Percentiles rank a stretch among this genome's conserved stretches.
phyloP scores from a whole-genome alignment of 2,888 invertebrate species.

The Leptinotarsa tumamoca region DNA sequence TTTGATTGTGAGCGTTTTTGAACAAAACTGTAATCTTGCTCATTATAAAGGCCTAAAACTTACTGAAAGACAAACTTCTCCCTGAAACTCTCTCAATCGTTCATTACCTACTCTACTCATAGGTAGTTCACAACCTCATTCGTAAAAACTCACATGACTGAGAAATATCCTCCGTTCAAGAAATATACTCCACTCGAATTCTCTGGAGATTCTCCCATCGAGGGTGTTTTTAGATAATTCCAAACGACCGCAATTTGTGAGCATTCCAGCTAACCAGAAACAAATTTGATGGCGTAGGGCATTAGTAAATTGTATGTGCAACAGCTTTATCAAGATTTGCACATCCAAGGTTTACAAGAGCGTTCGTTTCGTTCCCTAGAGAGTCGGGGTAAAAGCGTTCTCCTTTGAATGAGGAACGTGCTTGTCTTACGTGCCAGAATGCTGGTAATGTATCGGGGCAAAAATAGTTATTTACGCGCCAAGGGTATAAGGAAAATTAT shows the following conservation, averaged over 20 bases:
- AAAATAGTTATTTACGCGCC: too few relatives aligned
- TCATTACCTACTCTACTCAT: too few relatives aligned
- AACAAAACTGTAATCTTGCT: too few relatives aligned
- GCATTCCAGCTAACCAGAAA: not conserved
- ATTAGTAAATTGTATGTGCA: slow-evolving; percentile 8
- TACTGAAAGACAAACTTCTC: too few relatives aligned
- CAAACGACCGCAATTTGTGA: not conserved
- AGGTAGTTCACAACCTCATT: too few relatives aligned
- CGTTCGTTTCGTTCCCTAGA: not conserved
- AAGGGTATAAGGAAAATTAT: too few relatives aligned
- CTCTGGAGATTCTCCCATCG: not conserved
- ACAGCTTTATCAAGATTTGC: slow-evolving; percentile 1
- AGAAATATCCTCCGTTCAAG: too few relatives aligned
- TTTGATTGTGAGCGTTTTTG: too few relatives aligned
- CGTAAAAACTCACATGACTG: too few relatives aligned
- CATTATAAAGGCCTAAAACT: too few relatives aligned
- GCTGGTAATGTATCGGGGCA: too few relatives aligned
- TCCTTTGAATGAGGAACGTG: not conserved
- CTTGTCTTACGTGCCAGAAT: not conserved
- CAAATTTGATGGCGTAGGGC: not conserved
- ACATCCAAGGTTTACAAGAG: not conserved
- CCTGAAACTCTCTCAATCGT: too few relatives aligned
- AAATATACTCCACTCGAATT: not conserved
- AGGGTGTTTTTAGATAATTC: not conserved
- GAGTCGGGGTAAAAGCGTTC: not conserved